These are phyloP conservation scores for Philereme vetulata DNA, from an alignment of 2,888 invertebrate genomes.

Conservation along the genomic window DNA sequence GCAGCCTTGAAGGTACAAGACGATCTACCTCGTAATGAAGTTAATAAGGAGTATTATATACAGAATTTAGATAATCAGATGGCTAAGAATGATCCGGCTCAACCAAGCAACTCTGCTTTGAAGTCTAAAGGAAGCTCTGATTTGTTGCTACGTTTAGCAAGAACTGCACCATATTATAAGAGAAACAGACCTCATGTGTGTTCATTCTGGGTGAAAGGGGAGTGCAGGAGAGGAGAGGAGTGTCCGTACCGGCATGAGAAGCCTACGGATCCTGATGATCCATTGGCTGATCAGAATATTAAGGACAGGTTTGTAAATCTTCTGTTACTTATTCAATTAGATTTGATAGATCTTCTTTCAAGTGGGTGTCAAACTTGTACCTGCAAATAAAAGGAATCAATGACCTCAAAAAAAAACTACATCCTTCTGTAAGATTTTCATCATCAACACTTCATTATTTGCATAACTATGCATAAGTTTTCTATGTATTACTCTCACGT, in stretches of 20 bases:
- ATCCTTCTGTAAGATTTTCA: too few relatives aligned
- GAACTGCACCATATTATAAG: constrained; percentile 97
- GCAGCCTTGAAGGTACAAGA: constrained; percentile 95
- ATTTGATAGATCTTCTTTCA: too few relatives aligned
- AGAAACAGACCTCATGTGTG: constrained; percentile 97
- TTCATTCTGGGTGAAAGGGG: constrained; percentile 99
- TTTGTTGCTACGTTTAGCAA: constrained; percentile 92
- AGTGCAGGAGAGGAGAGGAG: constrained; percentile 97
- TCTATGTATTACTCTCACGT: too few relatives aligned
- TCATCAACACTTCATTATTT: too few relatives aligned
- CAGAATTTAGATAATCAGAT: constrained; percentile 94
- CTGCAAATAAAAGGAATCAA: too few relatives aligned
- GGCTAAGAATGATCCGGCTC: constrained; percentile 76
- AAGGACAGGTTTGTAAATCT: constrained; percentile 86
- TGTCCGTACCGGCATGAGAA: constrained; percentile 98
- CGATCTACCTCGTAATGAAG: constrained; percentile 95
- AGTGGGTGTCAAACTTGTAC: too few relatives aligned
- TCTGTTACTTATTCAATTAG: too few relatives aligned
- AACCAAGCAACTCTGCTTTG: constrained; percentile 85
- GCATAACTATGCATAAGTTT: too few relatives aligned
- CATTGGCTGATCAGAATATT: constrained; percentile 97
- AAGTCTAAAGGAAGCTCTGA: constrained; percentile 92
- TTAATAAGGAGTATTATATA: constrained; percentile 97
- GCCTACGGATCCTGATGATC: constrained; percentile 98
- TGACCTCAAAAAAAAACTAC: too few relatives aligned